Evolutionary conservation across 37 sponge, comb jelly and placozoan genomes (phyloP).

Genomic region (Aplysina aerophoba): DNA sequence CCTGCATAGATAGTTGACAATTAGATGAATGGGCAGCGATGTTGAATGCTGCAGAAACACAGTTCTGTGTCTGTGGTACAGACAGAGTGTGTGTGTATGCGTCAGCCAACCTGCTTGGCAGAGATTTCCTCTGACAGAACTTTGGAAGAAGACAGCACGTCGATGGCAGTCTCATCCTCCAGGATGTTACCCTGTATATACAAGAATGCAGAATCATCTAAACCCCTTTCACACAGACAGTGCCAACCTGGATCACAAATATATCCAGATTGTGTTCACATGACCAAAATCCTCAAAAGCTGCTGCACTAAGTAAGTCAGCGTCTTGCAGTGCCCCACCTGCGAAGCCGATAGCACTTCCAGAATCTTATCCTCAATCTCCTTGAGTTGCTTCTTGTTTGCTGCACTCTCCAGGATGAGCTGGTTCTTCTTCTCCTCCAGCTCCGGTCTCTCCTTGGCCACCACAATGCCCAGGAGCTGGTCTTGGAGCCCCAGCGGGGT

Average conservation of each 20-base stretch:
- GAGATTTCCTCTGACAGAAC: constrained; percentile 90
- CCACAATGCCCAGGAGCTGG: constrained; percentile 97
- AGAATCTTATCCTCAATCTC: constrained; percentile 99
- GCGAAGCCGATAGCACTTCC: constrained; percentile 88
- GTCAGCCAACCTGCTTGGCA: constrained; percentile 80
- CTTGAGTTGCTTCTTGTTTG: constrained; percentile 94
- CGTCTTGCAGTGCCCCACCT: constrained; percentile 31
- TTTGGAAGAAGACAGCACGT: constrained; percentile 95
- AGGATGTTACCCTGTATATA: constrained; percentile 85
- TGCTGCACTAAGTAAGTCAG: too few relatives aligned
- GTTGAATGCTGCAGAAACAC: too few relatives aligned
- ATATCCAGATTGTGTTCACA: too few relatives aligned
- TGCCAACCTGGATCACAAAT: too few relatives aligned
- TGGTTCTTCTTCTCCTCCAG: constrained; percentile 98
- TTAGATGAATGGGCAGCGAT: too few relatives aligned
- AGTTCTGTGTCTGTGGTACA: too few relatives aligned
- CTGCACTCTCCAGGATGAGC: constrained; percentile 94
- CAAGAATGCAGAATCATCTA: not conserved
- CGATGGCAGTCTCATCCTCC: constrained; percentile 96
- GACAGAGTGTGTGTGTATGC: too few relatives aligned
- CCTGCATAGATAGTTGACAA: constrained; percentile 24
- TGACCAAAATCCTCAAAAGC: too few relatives aligned
- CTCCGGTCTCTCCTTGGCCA: constrained; percentile 98
- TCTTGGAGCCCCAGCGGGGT: constrained; percentile 98
- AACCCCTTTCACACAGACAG: too few relatives aligned